Evolutionary conservation across 2,888 invertebrate genomes (phyloP).

Genomic region (Limnephilus marmoratus): DNA sequence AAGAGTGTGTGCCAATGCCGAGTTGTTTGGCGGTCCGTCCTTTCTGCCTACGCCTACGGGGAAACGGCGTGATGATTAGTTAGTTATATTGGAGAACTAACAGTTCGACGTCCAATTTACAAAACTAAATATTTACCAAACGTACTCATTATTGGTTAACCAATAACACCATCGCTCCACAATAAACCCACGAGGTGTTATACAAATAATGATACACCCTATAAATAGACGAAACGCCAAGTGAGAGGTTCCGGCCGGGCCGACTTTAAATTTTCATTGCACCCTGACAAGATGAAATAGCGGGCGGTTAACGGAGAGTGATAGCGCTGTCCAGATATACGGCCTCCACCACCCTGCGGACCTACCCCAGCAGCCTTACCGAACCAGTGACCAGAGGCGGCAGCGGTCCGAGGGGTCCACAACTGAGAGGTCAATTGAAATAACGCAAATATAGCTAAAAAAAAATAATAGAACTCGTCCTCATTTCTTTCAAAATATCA

Average conservation of each 20-base stretch:
- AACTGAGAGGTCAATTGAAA: neutral
- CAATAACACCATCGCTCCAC: neutral
- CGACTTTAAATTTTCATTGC: slow-evolving; percentile 59
- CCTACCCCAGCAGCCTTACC: slow-evolving; percentile 67
- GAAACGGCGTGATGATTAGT: no score
- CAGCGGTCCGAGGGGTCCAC: neutral
- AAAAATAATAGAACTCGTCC: no score
- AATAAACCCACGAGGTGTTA: neutral
- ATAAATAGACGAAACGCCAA: neutral
- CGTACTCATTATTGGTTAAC: neutral
- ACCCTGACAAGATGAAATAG: slow-evolving; percentile 65
- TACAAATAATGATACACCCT: neutral
- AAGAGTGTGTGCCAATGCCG: no score
- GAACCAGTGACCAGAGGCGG: neutral
- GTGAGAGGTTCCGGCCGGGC: slow-evolving; percentile 19
- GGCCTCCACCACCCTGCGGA: slow-evolving; percentile 59
- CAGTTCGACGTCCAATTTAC: no score
- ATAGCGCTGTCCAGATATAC: slow-evolving; percentile 72
- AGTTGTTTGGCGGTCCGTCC: no score
- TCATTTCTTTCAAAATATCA: neutral
- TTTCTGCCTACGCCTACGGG: no score
- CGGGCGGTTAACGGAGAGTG: slow-evolving; percentile 65
- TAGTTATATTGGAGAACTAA: no score
- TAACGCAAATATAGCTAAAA: no score
- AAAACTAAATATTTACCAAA: no score